phyloP scores from a whole-genome alignment of 2,113 vertebrate species.

The Pterocles gutturalis region DNA sequence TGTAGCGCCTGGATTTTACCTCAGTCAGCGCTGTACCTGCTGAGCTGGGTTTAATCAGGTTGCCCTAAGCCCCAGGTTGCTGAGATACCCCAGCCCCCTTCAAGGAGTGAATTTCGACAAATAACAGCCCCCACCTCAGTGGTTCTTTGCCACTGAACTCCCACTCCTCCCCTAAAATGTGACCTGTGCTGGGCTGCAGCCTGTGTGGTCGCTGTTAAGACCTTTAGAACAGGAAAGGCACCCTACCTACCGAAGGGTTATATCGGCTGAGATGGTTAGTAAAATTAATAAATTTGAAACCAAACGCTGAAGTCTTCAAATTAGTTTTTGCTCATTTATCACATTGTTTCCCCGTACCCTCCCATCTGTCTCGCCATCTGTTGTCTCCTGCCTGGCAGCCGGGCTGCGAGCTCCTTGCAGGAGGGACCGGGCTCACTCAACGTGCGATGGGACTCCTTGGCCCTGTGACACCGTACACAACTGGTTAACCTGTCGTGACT shows the following conservation, averaged over 20 bases:
- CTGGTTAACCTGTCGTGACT: neutral
- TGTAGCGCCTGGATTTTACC: accelerated
- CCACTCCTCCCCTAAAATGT: neutral
- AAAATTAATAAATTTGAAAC: slow-evolving; percentile 12
- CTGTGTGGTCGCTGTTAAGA: neutral
- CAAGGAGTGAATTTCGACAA: neutral
- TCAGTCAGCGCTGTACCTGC: neutral
- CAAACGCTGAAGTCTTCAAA: neutral
- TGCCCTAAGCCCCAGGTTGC: neutral
- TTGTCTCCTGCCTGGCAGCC: neutral
- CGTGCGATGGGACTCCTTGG: accelerated
- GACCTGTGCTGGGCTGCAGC: neutral
- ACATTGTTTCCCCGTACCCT: slow-evolving; percentile 41
- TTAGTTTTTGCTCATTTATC: slow-evolving; percentile 61
- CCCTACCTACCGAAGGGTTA: neutral
- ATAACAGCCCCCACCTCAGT: neutral
- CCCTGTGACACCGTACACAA: neutral
- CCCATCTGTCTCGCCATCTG: slow-evolving; percentile 64
- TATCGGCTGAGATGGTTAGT: neutral
- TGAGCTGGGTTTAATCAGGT: neutral
- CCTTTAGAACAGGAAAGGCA: neutral
- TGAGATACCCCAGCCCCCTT: neutral
- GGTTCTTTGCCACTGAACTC: neutral
- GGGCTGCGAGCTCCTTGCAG: neutral
- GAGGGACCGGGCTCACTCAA: neutral